Percentiles rank a stretch among this genome's conserved stretches.
Evolutionary conservation across 2,797 vertebrate species (phyloP).

Genomic region (Coracias cyanogaster): DNA sequence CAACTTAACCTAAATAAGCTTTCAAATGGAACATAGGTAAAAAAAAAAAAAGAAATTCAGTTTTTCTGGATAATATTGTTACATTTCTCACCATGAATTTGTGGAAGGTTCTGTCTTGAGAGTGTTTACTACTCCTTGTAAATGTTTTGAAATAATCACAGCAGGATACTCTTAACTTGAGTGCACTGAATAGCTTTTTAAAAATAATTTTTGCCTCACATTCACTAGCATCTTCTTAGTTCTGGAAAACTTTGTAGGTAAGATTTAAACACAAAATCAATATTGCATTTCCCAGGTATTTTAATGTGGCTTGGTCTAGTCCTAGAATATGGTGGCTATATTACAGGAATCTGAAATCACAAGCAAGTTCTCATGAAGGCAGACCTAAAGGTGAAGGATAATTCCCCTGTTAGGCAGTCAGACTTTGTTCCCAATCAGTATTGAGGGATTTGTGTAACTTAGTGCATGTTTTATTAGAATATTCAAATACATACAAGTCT

Average conservation of each 20-base stretch:
- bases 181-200: neutral
- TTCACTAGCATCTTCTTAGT: neutral
- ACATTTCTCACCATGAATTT: neutral
- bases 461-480: neutral
- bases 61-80: neutral
- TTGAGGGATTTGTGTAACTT: neutral
- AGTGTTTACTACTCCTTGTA: neutral
- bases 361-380: rapidly evolving
- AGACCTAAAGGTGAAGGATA: neutral
- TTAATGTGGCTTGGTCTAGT: neutral
- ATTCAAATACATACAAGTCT: neutral
- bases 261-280: neutral
- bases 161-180: neutral
- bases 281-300: neutral
- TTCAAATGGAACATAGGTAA: neutral
- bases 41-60: neutral
- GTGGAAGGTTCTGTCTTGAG: neutral
- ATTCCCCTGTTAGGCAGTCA: neutral
- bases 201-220: neutral
- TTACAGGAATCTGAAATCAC: neutral
- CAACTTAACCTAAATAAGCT: neutral
- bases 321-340: neutral
- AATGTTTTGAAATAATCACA: neutral
- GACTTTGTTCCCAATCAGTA: neutral
- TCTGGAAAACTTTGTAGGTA: neutral